These are phyloP conservation scores for Elanus axillaris DNA, from an alignment of 2,113 vertebrate species.

Conservation along the genomic window DNA sequence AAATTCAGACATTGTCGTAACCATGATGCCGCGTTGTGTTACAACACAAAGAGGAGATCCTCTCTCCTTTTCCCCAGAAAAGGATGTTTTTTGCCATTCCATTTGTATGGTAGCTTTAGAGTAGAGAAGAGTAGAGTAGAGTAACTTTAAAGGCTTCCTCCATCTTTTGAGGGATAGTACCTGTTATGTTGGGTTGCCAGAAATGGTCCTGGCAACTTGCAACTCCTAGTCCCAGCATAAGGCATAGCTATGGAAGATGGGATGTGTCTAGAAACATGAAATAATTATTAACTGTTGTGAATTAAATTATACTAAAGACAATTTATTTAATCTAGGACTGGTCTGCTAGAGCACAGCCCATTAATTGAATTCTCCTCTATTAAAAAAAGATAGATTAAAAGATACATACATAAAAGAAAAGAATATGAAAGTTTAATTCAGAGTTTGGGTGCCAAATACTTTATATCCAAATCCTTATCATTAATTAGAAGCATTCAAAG, in stretches of 20 bases:
- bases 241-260: not conserved
- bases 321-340: not conserved
- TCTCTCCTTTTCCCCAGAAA: not conserved
- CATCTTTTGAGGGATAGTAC: not conserved
- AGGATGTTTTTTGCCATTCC: not conserved
- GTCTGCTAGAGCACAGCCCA: not conserved
- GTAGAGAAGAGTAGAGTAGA: too few relatives aligned
- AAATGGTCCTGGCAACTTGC: not conserved
- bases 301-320: conserved; percentile 1
- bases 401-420: not conserved
- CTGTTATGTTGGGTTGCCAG: not conserved
- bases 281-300: not conserved
- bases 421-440: not conserved
- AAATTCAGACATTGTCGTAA: not conserved
- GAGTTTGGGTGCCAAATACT: not conserved
- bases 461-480: not conserved
- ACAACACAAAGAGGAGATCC: not conserved
- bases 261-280: not conserved
- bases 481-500: not conserved
- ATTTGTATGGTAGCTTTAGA: too few relatives aligned
- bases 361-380: not conserved
- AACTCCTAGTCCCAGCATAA: not conserved
- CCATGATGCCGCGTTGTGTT: not conserved
- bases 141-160: not conserved
- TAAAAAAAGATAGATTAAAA: not conserved